Percentiles rank a stretch among this genome's conserved stretches.
Conservation (phyloP, 2,113 vertebrate genomes). For the Bos indicus region DNA sequence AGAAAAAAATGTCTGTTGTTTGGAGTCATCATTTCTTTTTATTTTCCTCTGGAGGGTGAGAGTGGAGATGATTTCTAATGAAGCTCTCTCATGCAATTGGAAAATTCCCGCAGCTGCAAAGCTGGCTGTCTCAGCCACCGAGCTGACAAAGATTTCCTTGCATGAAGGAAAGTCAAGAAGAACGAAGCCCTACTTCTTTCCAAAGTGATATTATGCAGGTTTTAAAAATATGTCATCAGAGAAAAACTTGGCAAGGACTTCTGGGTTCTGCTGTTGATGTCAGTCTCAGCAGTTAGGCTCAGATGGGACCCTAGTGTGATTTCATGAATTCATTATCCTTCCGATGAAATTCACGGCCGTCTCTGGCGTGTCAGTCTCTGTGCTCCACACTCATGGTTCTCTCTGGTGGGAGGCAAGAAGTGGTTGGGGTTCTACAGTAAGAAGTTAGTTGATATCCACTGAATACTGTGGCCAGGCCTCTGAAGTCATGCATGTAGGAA, state of each 20-base stretch:
- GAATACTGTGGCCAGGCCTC: neutral
- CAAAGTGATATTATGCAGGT: neutral
- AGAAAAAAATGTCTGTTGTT: neutral
- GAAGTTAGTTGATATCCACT: neutral
- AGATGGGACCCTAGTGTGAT: neutral
- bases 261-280: neutral
- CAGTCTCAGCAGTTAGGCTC: neutral
- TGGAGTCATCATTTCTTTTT: neutral
- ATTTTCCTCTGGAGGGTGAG: neutral
- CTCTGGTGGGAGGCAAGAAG: neutral
- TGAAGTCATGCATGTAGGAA: neutral
- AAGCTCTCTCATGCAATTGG: neutral
- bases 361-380: neutral
- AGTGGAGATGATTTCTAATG: neutral
- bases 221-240: neutral
- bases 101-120: slow-evolving; percentile 2
- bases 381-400: neutral
- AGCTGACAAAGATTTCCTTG: neutral
- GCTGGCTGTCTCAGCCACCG: neutral
- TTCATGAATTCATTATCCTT: neutral
- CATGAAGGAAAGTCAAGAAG: neutral
- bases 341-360: neutral
- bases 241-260: neutral
- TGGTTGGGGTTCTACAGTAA: neutral
- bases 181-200: neutral